Evolutionary conservation across 2,888 invertebrate species (phyloP).

Genomic region (Clistopyga incitator): DNA sequence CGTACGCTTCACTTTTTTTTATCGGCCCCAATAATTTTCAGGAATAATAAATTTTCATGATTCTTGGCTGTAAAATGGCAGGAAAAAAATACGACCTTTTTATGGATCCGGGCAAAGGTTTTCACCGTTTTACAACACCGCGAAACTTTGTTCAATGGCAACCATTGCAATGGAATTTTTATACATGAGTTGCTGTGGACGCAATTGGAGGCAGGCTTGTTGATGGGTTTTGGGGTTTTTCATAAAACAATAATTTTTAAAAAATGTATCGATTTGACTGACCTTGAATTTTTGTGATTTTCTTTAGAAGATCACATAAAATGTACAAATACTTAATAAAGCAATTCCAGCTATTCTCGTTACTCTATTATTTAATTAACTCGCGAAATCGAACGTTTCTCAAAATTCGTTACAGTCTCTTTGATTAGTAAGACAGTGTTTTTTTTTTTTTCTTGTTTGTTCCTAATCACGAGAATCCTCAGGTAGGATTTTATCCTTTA

Average conservation of each 20-base stretch:
- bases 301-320: too few species aligned
- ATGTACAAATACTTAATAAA: too few species aligned
- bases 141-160: background rate
- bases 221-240: background rate
- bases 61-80: background rate
- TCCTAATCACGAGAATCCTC: background rate
- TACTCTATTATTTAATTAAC: too few species aligned
- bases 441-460: background rate
- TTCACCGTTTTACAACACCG: background rate
- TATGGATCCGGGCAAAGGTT: background rate
- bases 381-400: background rate
- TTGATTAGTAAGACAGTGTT: background rate
- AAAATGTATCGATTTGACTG: too few species aligned
- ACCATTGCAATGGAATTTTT: background rate
- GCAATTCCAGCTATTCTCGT: too few species aligned
- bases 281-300: too few species aligned
- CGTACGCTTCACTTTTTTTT: background rate
- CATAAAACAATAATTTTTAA: background rate
- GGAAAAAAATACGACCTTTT: background rate
- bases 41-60: background rate
- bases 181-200: background rate
- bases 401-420: background rate
- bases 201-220: background rate
- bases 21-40: background rate
- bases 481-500: conserved; percentile 8